Evolutionary conservation across 2,888 invertebrate genomes (phyloP).

Genomic region (Dromius quadrimaculatus): DNA sequence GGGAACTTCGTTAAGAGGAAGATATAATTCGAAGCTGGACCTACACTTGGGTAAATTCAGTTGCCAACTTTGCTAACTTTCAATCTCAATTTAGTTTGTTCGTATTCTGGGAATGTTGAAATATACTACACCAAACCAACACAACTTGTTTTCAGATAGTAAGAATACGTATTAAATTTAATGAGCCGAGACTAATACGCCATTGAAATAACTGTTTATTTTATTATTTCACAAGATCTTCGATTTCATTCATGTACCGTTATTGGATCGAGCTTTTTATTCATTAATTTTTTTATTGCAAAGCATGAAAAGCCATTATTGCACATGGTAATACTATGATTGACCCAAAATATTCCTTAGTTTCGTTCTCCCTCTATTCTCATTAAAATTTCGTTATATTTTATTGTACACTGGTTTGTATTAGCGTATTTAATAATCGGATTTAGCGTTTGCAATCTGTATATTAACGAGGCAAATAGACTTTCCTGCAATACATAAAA

Average conservation of each 20-base stretch:
- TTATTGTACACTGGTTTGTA: constrained; percentile 16
- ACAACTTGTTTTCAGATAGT: constrained; percentile 15
- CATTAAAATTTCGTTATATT: background rate
- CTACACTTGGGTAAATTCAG: constrained; percentile 15
- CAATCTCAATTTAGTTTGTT: constrained; percentile 41
- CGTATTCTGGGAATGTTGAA: constrained; percentile 20
- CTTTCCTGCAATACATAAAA: constrained; percentile 27
- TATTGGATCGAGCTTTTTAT: constrained; percentile 5
- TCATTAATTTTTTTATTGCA: too few species aligned
- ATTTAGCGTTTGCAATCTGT: constrained; percentile 4
- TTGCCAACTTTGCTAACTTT: constrained; percentile 23
- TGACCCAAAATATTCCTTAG: constrained; percentile 21
- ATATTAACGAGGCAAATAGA: constrained; percentile 24
- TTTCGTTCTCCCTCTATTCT: background rate
- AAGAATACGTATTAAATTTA: constrained; percentile 39
- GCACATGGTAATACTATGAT: constrained; percentile 42
- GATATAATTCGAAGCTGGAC: constrained; percentile 27
- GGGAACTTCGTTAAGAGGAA: constrained; percentile 27
- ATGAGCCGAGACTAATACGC: constrained; percentile 29
- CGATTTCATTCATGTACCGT: constrained; percentile 12
- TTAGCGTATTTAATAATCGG: constrained; percentile 17
- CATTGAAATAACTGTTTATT: constrained; percentile 40
- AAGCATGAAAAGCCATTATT: constrained; percentile 28
- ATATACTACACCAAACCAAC: background rate
- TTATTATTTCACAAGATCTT: constrained; percentile 18